Evolutionary conservation across 2,797 vertebrate species (phyloP), one percentile per base, ranked within the genome.

Genomic region (Eremophila alpestris): DNA sequence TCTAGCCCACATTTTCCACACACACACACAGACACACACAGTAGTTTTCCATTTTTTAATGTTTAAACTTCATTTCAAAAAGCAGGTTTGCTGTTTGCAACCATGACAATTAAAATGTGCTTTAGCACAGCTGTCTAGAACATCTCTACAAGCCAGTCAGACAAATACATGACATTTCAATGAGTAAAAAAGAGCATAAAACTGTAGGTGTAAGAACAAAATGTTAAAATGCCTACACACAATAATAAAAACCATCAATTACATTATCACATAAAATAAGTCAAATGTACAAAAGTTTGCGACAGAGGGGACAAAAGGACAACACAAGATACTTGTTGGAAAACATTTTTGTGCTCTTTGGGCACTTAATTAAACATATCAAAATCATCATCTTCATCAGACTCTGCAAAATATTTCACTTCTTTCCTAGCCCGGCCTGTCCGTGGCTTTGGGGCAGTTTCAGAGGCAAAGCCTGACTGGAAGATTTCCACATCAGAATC

Each of bases 11-110:
- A 59, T 63, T 51, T 84, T 80, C 4, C 13, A 49, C 26, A 71
- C 27, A 40, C 29, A 48, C 19, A 41, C 54, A 43, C 9, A 48
- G 7, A 96, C 65, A 84, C 38, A 63, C 26, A 60, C 10, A 2
- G 83, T 86, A 90, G 91, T 97, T 97, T 97, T 97, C 95, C 98
- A 98, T 99, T 98, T 98, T 96, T 99, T 98, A 98, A 98, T 98
- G 98, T 99, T 99, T 99, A 98, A 99, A 99, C 98, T 99, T 99
- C 98, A 99, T 99, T 98, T 99, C 98, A 99, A 99, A 99, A 99
- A 99, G 98, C 98, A 98, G 98, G 98, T 98, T 97, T 99, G 98
- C 98, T 98, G 97, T 97, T 96, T 98, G 97, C 97, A 98, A 97
- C 98, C 98, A 98, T 97, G 98, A 99, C 99, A 99, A 97, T 99